Evolutionary conservation across 2,888 invertebrate species (phyloP), one percentile per base, ranked within the genome.

Genomic region (Caenorhabditis wallacei): DNA sequence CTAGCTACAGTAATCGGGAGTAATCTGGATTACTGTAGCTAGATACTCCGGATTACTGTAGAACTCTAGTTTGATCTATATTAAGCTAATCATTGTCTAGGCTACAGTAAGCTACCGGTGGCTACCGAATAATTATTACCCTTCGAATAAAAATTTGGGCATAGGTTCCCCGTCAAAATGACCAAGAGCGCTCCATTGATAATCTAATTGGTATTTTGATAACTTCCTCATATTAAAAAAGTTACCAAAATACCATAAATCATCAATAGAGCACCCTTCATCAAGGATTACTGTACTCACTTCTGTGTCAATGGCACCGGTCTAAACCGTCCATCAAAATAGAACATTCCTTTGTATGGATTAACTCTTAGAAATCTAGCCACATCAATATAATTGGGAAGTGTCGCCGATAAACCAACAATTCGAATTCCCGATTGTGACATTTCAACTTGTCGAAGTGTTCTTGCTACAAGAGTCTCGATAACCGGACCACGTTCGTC

Each of bases 401-500:
- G 93, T 0, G 99, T 99, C 11, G 99, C 99, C 0, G 98, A 91
- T 30, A 91, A 84, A 43, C 91, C 91, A 59, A 99, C 96, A 84
- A 99, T 98, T 63, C 99, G 94, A 78, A 99, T 98, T 96, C 97
- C 97, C 53, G 92, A 92, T 90, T 94, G 93, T 40, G 92, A 92
- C 95, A 93, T 92, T 90, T 94, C 93, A 63, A 93, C 93, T 93
- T 97, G 96, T 84, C 99, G 94, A 7, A 98, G 93, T 0, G 98
- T 99, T 86, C 99, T 94, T 0, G 99, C 98, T 0, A 99, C 98
- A 10, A 99, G 93, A 0, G 97, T 96, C 93, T 99, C 99, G 4
- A 99, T 96, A 4, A 98, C 98, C 0, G 98, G 97, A 0, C 99
- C 99, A 89, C 99, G 94, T 91, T 98, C 98, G 2, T 98, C 97